These are phyloP conservation scores for Neelides sp. DNA, from an alignment of 1,140 invertebrate species.

Conservation along the genomic window DNA sequence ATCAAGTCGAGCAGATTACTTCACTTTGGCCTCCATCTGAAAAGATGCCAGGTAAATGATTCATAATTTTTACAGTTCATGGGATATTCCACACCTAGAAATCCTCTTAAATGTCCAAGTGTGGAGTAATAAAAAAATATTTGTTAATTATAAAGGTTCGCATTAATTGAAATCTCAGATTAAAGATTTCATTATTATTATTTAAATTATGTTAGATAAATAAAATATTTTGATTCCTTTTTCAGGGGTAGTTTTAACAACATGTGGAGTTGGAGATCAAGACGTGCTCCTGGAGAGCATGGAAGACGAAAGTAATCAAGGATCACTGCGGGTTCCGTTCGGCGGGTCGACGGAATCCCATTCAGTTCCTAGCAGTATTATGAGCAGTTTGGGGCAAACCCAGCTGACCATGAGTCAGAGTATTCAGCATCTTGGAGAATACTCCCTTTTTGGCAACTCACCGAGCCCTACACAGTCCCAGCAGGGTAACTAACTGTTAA, in stretches of 20 bases:
- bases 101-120: background rate
- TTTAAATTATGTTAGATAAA: background rate
- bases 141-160: background rate
- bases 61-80: no score
- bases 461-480: background rate
- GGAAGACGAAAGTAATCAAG: background rate
- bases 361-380: background rate
- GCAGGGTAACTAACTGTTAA: no score
- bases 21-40: conserved; percentile 30
- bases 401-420: background rate
- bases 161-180: background rate
- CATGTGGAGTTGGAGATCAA: conserved; percentile 20
- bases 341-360: background rate
- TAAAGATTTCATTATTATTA: background rate
- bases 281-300: background rate
- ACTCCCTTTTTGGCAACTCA: conserved; percentile 23
- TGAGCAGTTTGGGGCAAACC: background rate
- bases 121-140: background rate
- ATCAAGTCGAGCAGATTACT: conserved; percentile 17
- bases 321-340: conserved; percentile 20
- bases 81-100: background rate
- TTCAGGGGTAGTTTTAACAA: conserved; percentile 27
- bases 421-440: conserved; percentile 18
- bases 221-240: conserved; percentile 3
- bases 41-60: conserved; percentile 23